phyloP scores from a whole-genome alignment of 2,888 invertebrate species.

The Pristionchus maxplancki region DNA sequence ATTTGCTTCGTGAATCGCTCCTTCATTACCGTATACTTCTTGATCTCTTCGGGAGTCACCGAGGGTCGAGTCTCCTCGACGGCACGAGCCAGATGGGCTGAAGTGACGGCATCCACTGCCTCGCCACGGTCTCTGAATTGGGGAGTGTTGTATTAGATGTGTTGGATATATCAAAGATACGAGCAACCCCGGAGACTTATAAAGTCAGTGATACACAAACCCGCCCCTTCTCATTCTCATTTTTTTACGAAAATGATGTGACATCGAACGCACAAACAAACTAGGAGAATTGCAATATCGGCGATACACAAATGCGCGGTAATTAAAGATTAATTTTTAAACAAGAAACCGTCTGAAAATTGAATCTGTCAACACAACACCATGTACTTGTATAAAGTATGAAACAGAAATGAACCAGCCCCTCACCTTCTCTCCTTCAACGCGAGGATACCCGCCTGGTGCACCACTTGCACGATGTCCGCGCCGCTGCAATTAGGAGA shows the following conservation, averaged over 20 bases:
- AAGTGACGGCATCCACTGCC: not conserved
- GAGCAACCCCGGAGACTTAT: not conserved
- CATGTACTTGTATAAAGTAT: no score
- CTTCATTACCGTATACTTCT: slow-evolving; percentile 51
- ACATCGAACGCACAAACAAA: not conserved
- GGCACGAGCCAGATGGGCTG: slow-evolving; percentile 4
- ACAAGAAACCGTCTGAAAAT: not conserved
- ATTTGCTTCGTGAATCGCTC: slow-evolving; percentile 37
- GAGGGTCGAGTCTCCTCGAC: slow-evolving; percentile 44
- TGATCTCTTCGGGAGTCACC: slow-evolving; percentile 44
- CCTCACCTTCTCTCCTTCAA: slow-evolving; percentile 83
- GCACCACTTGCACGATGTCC: slow-evolving; percentile 91
- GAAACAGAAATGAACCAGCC: not conserved
- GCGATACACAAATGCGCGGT: no score
- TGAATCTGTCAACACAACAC: not conserved
- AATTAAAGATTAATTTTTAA: not conserved
- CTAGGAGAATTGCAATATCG: no score
- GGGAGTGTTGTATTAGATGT: not conserved
- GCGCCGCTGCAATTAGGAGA: slow-evolving; percentile 84
- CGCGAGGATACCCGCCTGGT: slow-evolving; percentile 89
- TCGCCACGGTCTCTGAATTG: slow-evolving; percentile 7
- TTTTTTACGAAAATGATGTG: no score
- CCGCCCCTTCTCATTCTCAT: no score
- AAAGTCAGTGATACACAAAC: not conserved
- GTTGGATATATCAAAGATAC: no score